Percentiles rank a stretch among this genome's conserved stretches.
Conservation (phyloP, 1,140 invertebrate species). For the Laodelphax striatellus region DNA sequence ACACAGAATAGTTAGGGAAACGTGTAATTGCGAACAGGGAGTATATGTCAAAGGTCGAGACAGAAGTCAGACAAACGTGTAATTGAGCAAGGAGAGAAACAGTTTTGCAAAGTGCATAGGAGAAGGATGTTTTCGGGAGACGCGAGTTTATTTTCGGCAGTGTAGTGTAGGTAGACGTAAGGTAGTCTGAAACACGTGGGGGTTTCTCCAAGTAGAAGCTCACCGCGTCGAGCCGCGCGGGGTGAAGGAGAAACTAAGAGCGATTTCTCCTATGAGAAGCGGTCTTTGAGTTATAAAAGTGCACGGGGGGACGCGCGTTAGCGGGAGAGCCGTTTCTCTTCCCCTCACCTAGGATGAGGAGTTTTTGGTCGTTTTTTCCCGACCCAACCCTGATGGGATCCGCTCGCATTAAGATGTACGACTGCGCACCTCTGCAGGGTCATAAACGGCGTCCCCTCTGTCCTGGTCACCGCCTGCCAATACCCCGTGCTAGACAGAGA, state of each 20-base stretch:
- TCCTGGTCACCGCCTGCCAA: background rate
- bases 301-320: background rate
- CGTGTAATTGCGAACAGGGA: no score
- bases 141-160: no score
- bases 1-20: no score
- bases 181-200: no score
- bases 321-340: background rate
- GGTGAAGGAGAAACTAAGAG: constrained; percentile 4
- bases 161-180: no score
- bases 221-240: no score
- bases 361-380: background rate
- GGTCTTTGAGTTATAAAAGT: constrained; percentile 9
- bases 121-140: no score
- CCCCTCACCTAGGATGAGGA: background rate
- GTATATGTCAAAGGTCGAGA: no score
- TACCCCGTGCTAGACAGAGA: constrained; percentile 7
- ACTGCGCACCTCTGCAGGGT: constrained; percentile 4
- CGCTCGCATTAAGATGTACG: background rate
- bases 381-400: background rate
- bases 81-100: no score
- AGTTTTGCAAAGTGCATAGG: no score
- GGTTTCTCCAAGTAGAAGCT: no score
- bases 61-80: no score
- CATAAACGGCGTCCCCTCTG: background rate
- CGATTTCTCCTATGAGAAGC: constrained; percentile 13